Base-by-base conservation (phyloP, 2,113 vertebrate species). In the Leucopsar rothschildi region DNA sequence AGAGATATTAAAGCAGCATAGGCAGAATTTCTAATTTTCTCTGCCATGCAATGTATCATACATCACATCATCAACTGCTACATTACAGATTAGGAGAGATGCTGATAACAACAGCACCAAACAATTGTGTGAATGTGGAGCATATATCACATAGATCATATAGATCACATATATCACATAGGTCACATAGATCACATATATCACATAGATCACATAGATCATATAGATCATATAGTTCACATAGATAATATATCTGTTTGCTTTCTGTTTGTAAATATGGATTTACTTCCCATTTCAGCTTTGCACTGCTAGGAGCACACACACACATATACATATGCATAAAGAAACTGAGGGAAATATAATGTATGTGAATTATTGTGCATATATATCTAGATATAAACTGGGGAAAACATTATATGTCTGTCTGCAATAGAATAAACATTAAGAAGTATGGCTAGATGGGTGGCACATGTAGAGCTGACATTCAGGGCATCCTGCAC, bases 401-500 rank as follows among this genome's bases (percentile, higher is more conserved):
- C 8, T 18, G 28, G 52, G 23, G 28, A 1, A 40, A 79, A 86
- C 31, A 16, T 3, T 19, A 1, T 6, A 15, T 6, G 3, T 50
- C 44, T 18, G 9, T 22, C 37, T 59, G 29, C 8, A 60, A 5
- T 4, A 69, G 18, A 19, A 66, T 5, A 44, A 61, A 31, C 24
- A 31, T 12, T 1, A 44, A 61, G 47, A 66, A 15, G 11, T 2
- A 21, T 13, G 37, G 17, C 45, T 37, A 6, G 11, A 3, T 10
- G 25, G 61, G 27, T 1, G n/a, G 13, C 2, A 0, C 37, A 8
- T 2, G 24, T 23, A 20, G 10, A n/a, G 39, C 55, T 57, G 66
- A 42, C 42, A 33, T 11, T 37, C 12, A 42, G 66, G 57, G 15
- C 35, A 19, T 15, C 24, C 37, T 50, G 23, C 22, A 11, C 17